Conservation (phyloP, 2,797 vertebrate species). For the Neomorphus geoffroyi region DNA sequence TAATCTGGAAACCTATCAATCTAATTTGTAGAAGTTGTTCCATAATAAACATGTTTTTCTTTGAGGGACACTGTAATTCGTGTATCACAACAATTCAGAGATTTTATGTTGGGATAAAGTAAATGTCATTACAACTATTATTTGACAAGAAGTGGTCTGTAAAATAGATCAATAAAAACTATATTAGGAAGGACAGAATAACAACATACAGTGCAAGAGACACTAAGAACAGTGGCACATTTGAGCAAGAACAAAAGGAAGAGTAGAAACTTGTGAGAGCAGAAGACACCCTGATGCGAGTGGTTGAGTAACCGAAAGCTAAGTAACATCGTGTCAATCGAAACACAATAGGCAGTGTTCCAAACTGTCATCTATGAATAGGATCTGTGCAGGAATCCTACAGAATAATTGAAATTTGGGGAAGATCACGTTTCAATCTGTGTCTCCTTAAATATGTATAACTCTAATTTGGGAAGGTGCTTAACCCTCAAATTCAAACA, state of each 20-base stretch:
- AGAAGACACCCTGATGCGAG: not conserved
- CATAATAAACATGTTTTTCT: not conserved
- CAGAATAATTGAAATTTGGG: not conserved
- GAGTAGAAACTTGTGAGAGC: not conserved
- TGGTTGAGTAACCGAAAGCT: not conserved
- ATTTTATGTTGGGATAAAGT: not conserved
- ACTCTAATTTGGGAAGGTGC: not conserved
- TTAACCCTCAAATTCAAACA: not conserved
- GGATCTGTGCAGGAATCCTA: not conserved
- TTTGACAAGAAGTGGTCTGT: not conserved
- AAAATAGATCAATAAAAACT: not conserved
- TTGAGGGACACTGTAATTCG: not conserved
- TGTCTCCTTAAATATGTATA: not conserved
- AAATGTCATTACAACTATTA: not conserved
- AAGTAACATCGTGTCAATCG: not conserved
- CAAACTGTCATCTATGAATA: not conserved
- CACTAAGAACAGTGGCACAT: not conserved
- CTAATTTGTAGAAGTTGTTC: not conserved
- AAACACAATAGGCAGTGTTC: not conserved
- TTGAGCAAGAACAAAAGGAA: not conserved
- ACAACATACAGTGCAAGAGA: not conserved
- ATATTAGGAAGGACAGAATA: not conserved
- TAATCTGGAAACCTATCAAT: not conserved
- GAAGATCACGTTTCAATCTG: not conserved
- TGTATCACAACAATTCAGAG: not conserved